A percentile compares a stretch with the other conserved stretches of the same genome.
Conservation (phyloP, 2,797 vertebrate species). For the Hirundo rustica region DNA sequence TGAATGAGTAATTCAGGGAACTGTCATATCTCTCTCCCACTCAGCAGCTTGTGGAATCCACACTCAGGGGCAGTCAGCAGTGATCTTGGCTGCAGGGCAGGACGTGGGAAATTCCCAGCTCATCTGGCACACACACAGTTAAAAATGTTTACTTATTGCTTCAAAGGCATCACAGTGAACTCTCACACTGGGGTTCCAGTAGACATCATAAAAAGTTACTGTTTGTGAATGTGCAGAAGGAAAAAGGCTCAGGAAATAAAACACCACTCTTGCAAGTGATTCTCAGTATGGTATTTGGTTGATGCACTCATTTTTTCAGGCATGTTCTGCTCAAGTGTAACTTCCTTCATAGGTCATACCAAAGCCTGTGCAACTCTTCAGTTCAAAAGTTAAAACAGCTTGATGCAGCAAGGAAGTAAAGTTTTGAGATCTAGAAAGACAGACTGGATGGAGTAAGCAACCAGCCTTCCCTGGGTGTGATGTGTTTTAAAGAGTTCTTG, state of each 20-base stretch:
- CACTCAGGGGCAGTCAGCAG: not conserved
- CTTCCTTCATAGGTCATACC: not conserved
- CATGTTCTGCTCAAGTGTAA: not conserved
- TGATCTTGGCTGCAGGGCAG: not conserved
- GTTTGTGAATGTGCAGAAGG: not conserved
- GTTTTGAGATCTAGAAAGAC: not conserved
- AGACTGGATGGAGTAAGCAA: not conserved
- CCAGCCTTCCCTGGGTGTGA: not conserved
- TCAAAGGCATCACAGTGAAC: not conserved
- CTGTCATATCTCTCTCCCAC: not conserved
- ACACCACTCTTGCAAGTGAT: not conserved
- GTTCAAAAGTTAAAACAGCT: not conserved
- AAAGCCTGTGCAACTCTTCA: not conserved
- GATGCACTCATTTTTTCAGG: not conserved
- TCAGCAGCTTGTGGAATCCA: not conserved
- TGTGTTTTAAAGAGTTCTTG: not conserved
- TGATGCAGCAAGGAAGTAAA: not conserved
- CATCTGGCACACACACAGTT: not conserved
- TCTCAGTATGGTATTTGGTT: not conserved
- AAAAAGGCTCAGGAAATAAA: constrained; percentile 13
- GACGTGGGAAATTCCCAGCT: not conserved
- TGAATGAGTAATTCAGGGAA: constrained; percentile 20
- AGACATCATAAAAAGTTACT: not conserved
- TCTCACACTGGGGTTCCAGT: not conserved
- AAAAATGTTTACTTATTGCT: not conserved